Evolutionary conservation across 1,140 invertebrate genomes (phyloP).

Genomic region (Eumeta japonica): DNA sequence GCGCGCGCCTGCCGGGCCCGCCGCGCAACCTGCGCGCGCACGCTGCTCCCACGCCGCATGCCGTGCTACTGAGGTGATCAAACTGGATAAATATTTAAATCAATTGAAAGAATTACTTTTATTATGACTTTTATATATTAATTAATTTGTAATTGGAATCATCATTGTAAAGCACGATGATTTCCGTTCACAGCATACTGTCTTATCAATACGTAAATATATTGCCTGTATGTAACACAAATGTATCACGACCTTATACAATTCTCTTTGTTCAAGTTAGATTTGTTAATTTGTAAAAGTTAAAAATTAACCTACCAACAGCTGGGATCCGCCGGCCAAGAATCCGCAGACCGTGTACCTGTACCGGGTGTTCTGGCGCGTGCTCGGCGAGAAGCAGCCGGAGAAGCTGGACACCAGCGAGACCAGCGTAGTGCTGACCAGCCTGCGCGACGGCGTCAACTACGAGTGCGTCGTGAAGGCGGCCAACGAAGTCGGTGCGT

Average conservation of each 20-base stretch:
- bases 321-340: slow-evolving; percentile 76
- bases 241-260: neutral
- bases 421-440: slow-evolving; percentile 66
- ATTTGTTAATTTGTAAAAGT: slow-evolving; percentile 1
- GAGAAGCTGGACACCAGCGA: slow-evolving; percentile 72
- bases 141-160: no score
- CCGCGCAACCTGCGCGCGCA: slow-evolving; percentile 68
- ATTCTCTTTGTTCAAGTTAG: neutral
- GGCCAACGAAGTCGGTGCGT: slow-evolving; percentile 68
- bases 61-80: slow-evolving; percentile 58
- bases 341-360: slow-evolving; percentile 81
- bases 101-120: no score
- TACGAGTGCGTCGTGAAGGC: slow-evolving; percentile 82
- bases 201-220: no score
- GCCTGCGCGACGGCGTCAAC: slow-evolving; percentile 67
- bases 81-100: neutral
- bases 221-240: no score
- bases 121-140: no score
- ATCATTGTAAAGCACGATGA: no score
- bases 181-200: slow-evolving; percentile 1
- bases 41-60: slow-evolving; percentile 59
- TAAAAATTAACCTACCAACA: slow-evolving; percentile 16
- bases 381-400: slow-evolving; percentile 50
- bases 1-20: slow-evolving; percentile 75
- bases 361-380: slow-evolving; percentile 70